Conservation (phyloP, 1,140 invertebrate species). For the Diabrotica undecimpunctata region DNA sequence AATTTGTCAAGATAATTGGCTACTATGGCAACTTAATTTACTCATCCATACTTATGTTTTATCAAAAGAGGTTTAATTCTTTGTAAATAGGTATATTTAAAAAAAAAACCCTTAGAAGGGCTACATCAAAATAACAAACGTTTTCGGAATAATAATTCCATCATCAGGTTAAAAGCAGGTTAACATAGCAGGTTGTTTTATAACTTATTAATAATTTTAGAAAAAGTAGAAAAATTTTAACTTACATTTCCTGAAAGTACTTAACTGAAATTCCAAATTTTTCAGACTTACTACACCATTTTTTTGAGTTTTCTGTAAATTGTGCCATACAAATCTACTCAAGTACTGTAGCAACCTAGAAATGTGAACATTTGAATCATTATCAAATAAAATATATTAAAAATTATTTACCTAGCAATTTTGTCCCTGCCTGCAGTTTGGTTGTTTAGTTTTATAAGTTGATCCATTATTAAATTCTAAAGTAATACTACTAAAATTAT, state of each 20-base stretch:
- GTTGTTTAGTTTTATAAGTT: slow-evolving; percentile 57
- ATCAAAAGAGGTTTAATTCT: too few species aligned
- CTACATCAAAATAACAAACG: too few species aligned
- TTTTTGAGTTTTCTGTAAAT: slow-evolving; percentile 54
- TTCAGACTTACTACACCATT: slow-evolving; percentile 60
- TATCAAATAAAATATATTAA: slow-evolving; percentile 16
- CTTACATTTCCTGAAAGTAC: slow-evolving; percentile 70
- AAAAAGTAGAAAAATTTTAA: slow-evolving; percentile 4
- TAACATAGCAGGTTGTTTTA: too few species aligned
- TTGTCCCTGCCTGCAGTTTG: slow-evolving; percentile 61
- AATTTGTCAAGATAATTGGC: too few species aligned
- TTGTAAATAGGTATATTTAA: too few species aligned
- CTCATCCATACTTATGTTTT: too few species aligned
- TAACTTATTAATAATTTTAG: too few species aligned
- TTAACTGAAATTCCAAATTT: slow-evolving; percentile 65
- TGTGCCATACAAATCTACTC: slow-evolving; percentile 63
- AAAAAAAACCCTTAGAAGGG: too few species aligned
- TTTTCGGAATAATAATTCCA: too few species aligned
- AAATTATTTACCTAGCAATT: slow-evolving; percentile 54
- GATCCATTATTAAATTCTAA: slow-evolving; percentile 50
- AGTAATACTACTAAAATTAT: neutral
- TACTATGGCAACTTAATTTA: too few species aligned
- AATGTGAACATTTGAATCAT: slow-evolving; percentile 29
- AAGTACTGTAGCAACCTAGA: slow-evolving; percentile 66
- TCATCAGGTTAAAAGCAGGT: too few species aligned